Percentiles rank a stretch among this genome's conserved stretches.
These are phyloP conservation scores for Parochlus steinenii DNA, from an alignment of 2,888 invertebrate species.

Conservation along the genomic window DNA sequence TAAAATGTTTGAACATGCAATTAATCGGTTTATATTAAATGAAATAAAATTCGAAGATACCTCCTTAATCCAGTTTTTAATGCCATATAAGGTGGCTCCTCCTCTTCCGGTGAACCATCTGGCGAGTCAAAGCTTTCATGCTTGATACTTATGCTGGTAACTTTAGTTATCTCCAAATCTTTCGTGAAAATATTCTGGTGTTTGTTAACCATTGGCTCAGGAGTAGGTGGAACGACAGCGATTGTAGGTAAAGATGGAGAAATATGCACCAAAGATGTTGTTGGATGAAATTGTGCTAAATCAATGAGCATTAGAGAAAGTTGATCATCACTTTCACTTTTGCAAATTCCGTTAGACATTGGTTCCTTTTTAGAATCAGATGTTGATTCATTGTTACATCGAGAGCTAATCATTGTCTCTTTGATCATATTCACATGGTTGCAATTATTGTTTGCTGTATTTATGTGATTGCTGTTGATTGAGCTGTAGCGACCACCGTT, in stretches of 20 bases:
- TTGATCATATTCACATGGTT: conserved; percentile 11
- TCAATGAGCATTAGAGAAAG: conserved; percentile 52
- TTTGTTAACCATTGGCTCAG: conserved; percentile 38
- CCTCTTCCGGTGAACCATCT: conserved; percentile 51
- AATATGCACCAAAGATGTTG: conserved; percentile 35
- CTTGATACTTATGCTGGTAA: conserved; percentile 25
- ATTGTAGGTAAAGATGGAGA: conserved; percentile 44
- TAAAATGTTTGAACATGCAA: too few species aligned
- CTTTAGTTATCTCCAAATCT: conserved; percentile 11
- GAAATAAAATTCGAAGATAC: conserved; percentile 16
- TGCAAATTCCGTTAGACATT: background rate
- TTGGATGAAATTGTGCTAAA: conserved; percentile 35
- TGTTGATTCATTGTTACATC: conserved; percentile 1
- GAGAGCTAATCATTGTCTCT: conserved; percentile 11
- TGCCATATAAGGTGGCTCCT: conserved; percentile 57
- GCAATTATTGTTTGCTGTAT: conserved; percentile 7
- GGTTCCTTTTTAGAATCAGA: background rate
- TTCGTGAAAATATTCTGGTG: conserved; percentile 9
- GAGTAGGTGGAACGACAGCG: conserved; percentile 58
- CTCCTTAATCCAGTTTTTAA: conserved; percentile 35
- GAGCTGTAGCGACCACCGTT: too few species aligned
- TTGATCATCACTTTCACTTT: conserved; percentile 39
- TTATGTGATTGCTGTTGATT: conserved; percentile 12
- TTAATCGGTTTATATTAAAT: too few species aligned
- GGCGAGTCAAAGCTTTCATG: conserved; percentile 40